Conservation (phyloP, 2,113 vertebrate species). For the Oceanites oceanicus region DNA sequence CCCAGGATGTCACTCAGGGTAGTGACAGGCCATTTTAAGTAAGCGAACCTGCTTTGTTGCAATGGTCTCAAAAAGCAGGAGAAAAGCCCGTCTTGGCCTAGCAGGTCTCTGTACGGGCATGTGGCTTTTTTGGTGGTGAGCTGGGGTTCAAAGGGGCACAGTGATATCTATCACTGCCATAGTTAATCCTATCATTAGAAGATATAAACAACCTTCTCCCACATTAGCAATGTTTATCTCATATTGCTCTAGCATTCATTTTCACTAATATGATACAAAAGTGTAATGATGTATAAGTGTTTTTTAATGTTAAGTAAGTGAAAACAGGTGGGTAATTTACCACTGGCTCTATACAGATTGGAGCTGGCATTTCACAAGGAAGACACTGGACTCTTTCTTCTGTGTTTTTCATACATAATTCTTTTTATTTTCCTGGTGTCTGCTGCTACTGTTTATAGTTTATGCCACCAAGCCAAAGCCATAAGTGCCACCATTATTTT, state of each 20-base stretch:
- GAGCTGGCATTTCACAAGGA: conserved; percentile 47
- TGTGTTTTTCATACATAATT: not conserved
- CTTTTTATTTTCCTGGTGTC: not conserved
- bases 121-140: not conserved
- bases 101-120: not conserved
- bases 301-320: conserved; percentile 80
- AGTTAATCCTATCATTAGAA: conserved; percentile 45
- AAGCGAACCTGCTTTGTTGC: not conserved
- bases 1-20: not conserved
- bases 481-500: not conserved
- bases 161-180: conserved; percentile 44
- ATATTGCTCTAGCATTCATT: conserved; percentile 65
- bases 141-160: conserved; percentile 22
- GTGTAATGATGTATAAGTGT: conserved; percentile 76
- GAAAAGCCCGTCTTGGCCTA: not conserved
- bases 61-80: not conserved
- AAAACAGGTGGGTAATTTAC: conserved; percentile 78
- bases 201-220: conserved; percentile 13
- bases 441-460: not conserved
- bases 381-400: not conserved
- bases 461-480: conserved; percentile 28
- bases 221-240: conserved; percentile 71
- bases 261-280: conserved; percentile 76
- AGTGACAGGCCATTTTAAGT: not conserved
- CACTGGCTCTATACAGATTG: conserved; percentile 17